phyloP scores from a whole-genome alignment of 2,797 vertebrate species.

The Merluccius polli region DNA sequence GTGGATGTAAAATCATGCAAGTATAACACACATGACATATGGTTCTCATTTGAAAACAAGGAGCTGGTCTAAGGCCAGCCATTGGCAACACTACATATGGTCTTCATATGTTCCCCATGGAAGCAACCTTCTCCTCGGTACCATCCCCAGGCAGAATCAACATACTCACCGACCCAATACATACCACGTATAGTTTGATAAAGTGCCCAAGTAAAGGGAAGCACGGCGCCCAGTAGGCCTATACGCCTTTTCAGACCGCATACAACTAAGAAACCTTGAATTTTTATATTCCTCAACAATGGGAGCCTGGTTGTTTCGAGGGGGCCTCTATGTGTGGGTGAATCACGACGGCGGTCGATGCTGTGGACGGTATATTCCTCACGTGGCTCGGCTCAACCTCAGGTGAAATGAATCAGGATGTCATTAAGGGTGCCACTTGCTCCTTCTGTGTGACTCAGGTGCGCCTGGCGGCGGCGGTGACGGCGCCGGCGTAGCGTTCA shows the following conservation, averaged over 20 bases:
- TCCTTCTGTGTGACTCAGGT: background rate
- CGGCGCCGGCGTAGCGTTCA: background rate
- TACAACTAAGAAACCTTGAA: background rate
- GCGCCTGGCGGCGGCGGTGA: background rate
- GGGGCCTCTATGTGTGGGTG: background rate
- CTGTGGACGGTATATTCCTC: background rate
- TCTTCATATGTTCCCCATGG: background rate
- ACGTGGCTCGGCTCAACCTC: background rate
- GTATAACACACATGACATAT: background rate
- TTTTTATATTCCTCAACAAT: background rate
- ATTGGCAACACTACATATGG: no score
- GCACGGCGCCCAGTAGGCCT: background rate
- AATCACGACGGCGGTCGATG: background rate
- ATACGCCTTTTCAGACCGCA: background rate
- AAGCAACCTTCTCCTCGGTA: background rate
- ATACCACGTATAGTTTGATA: background rate
- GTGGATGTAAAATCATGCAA: background rate
- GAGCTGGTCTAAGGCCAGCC: background rate
- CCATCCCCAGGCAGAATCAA: background rate
- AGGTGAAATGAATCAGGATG: background rate
- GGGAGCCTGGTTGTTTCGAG: background rate
- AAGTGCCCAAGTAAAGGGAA: background rate
- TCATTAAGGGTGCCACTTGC: background rate
- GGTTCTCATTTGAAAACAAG: background rate
- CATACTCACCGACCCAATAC: background rate